Conservation (phyloP, 2,888 invertebrate species). For the Limnephilus rhombicus region DNA sequence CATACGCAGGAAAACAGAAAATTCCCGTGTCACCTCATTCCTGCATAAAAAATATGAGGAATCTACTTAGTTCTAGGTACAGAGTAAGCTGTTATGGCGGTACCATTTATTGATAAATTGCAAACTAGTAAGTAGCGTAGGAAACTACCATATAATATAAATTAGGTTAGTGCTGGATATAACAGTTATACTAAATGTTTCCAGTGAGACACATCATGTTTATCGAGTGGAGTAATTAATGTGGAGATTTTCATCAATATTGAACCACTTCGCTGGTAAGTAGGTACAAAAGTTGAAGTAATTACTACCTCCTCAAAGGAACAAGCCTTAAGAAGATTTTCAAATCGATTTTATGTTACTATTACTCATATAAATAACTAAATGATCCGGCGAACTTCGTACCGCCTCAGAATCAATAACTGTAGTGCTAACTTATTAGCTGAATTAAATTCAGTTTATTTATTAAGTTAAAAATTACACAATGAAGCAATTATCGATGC, state of each 20-base stretch:
- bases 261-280: not conserved
- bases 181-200: slow-evolving; percentile 13
- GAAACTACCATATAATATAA: slow-evolving; percentile 5
- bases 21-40: not conserved
- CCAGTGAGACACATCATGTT: not conserved
- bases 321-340: not conserved
- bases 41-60: not conserved
- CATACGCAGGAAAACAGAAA: not conserved
- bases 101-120: slow-evolving; percentile 21
- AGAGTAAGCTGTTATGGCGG: not conserved
- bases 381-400: too few species aligned
- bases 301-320: not conserved
- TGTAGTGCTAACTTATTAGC: too few species aligned
- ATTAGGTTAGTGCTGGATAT: not conserved
- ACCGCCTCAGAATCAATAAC: too few species aligned
- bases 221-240: not conserved
- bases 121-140: not conserved
- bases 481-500: too few species aligned
- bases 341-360: not conserved
- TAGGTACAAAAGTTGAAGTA: not conserved
- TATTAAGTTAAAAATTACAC: too few species aligned
- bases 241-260: not conserved
- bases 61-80: not conserved
- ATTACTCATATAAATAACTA: too few species aligned
- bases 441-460: too few species aligned